Evolutionary conservation across 2,797 vertebrate species (phyloP).

Genomic region (Diglossa cyanea): DNA sequence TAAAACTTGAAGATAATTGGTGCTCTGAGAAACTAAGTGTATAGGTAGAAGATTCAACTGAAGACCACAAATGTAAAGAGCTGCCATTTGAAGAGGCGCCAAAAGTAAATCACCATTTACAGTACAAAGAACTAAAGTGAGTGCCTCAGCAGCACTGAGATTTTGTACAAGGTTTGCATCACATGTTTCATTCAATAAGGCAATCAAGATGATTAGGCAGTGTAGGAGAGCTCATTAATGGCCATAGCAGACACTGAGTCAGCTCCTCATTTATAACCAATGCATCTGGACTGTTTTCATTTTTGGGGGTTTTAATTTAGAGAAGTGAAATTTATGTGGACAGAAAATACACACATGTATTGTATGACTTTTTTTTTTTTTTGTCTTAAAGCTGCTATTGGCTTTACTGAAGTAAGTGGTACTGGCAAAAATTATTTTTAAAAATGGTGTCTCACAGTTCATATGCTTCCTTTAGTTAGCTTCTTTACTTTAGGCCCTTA

Average conservation of each 20-base stretch:
- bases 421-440: not conserved
- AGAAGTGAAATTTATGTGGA: conserved; percentile 6
- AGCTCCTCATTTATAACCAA: conserved; percentile 36
- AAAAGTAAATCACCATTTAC: conserved; percentile 46
- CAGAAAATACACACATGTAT: not conserved
- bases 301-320: conserved; percentile 38
- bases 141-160: conserved; percentile 3
- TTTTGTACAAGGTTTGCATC: conserved; percentile 5
- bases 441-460: not conserved
- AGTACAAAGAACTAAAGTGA: conserved; percentile 8
- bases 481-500: not conserved
- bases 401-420: not conserved
- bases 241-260: not conserved
- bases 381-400: not conserved
- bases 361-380: not conserved
- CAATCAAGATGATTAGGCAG: conserved; percentile 70
- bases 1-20: not conserved
- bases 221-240: conserved; percentile 57
- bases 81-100: conserved; percentile 41
- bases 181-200: conserved; percentile 51
- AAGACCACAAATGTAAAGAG: conserved; percentile 20
- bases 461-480: not conserved
- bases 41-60: not conserved
- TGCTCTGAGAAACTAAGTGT: not conserved
- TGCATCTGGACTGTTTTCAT: conserved; percentile 6